These are phyloP conservation scores for Vireo griseus DNA, from an alignment of 2,797 vertebrate genomes.

Conservation along the genomic window DNA sequence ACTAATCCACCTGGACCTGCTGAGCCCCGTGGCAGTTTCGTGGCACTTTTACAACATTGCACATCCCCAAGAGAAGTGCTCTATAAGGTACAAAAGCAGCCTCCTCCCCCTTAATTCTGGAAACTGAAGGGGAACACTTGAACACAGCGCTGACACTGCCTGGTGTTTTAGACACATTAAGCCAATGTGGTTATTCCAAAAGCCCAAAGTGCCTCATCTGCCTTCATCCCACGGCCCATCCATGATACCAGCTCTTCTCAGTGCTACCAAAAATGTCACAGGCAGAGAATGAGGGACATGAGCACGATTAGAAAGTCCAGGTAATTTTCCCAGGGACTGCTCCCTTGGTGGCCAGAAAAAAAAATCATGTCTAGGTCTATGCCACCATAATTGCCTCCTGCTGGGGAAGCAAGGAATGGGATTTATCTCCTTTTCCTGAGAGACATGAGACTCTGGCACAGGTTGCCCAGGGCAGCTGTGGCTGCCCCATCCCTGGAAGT, in stretches of 20 bases:
- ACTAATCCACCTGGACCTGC: background rate
- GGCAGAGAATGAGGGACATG: background rate
- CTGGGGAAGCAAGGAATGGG: background rate
- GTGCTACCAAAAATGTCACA: background rate
- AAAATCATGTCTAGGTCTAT: background rate
- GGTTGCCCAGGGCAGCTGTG: background rate
- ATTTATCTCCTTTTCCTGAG: background rate
- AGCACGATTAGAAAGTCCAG: background rate
- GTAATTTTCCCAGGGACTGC: background rate
- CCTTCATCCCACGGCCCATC: background rate
- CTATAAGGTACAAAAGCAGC: background rate
- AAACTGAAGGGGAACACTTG: background rate
- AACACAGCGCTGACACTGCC: rapidly evolving
- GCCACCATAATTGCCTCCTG: background rate
- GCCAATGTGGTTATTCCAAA: background rate
- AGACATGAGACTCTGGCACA: no score
- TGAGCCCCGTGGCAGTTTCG: background rate
- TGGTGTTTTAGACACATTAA: background rate
- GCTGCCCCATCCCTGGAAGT: background rate
- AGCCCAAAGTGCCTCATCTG: background rate
- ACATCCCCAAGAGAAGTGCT: background rate
- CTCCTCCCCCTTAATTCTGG: background rate
- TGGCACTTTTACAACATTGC: background rate
- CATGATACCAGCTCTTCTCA: background rate
- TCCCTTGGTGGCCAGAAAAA: background rate